A percentile compares a stretch with the other conserved stretches of the same genome.
phyloP scores from a whole-genome alignment of 1,140 invertebrate species.

The Ceratitis capitata region DNA sequence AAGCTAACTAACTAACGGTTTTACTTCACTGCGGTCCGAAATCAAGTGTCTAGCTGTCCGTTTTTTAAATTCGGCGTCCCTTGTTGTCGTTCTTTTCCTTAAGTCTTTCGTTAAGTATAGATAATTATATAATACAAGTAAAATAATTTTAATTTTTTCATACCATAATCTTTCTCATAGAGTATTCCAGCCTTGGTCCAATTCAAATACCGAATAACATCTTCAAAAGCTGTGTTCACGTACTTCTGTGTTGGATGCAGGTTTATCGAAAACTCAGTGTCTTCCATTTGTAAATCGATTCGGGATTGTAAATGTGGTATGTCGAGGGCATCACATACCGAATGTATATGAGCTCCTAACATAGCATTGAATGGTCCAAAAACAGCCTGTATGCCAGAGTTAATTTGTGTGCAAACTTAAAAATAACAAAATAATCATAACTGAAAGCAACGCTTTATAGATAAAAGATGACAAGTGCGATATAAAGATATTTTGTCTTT shows the following conservation, averaged over 20 bases:
- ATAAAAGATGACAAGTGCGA: no score
- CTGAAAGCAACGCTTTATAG: no score
- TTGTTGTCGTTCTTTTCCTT: no score
- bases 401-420: constrained; percentile 85
- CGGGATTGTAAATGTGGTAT: constrained; percentile 59
- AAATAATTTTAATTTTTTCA: no score
- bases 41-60: no score
- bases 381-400: constrained; percentile 84
- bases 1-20: no score
- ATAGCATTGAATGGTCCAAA: constrained; percentile 87
- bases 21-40: no score
- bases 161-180: constrained; percentile 72
- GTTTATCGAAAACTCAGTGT: constrained; percentile 85
- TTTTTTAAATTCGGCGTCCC: no score
- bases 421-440: no score
- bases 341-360: constrained; percentile 86
- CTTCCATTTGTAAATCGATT: constrained; percentile 63
- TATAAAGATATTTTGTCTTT: no score
- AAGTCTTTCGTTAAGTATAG: no score
- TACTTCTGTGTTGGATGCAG: constrained; percentile 85
- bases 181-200: constrained; percentile 93
- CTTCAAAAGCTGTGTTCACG: constrained; percentile 85
- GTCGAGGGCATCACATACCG: constrained; percentile 80
- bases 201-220: constrained; percentile 88
- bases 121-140: no score